Evolutionary conservation across 2,888 invertebrate genomes (phyloP), one percentile per base, ranked within the genome.

Genomic region (Amiota minor): DNA sequence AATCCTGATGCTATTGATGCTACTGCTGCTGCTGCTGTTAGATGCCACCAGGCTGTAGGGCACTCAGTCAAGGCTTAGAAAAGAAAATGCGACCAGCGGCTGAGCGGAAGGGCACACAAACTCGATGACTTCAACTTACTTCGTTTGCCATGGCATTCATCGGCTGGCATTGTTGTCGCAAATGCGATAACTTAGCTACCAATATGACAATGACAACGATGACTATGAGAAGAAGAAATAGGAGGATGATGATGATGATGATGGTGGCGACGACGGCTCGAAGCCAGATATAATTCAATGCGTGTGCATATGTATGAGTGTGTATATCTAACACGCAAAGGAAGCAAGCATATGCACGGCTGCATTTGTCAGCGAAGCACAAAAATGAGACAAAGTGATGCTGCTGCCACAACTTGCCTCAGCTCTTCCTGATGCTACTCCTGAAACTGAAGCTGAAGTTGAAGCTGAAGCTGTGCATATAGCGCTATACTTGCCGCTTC

Each of bases 321-420:
- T 45, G 53, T 68, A 77, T 61, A 59, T 59, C 55, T 72, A 74
- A 64, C 71, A 35, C 55, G 46, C 18, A 35, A 50, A 62, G 46
- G 59, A 73, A 74, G 73, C 76, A 23, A 80, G 80, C 83, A 83
- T 83, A 83, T 83, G 83, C 83, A 85, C 83, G 83, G 85, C 85
- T 83, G 83, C 85, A 84, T 85, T 85, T 83, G 83, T 83, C 83
- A 83, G 83, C 85, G 85, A 78, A 85, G 83, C 83, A 83, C 83
- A 83, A 83, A 83, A 83, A 85, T 85, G 83, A 83, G 83, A 83
- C 83, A 83, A 83, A 83, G 84, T 83, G 84, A 82, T 77, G 74
- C 81, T 75, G 77, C 78, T 75, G 75, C 45, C 59, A 62, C 61
- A 71, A 69, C 74, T 62, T 53, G 35, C 65, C 68, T 68, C 68